phyloP scores from a whole-genome alignment of 2,888 invertebrate species.

The Iphiclides podalirius region DNA sequence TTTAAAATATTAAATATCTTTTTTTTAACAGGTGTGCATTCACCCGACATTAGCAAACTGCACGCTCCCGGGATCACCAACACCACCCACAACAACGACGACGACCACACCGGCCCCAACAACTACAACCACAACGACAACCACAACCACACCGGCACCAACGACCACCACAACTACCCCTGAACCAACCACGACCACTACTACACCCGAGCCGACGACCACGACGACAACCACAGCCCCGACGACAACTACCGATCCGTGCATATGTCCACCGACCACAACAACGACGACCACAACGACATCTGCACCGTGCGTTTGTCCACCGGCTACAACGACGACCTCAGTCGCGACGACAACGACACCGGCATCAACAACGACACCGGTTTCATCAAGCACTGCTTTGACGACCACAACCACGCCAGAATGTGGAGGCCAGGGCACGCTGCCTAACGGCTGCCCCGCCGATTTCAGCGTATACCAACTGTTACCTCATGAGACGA shows the following conservation, averaged over 20 bases:
- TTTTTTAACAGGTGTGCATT: constrained; percentile 53
- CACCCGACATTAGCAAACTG: constrained; percentile 43
- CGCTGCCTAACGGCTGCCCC: constrained; percentile 41
- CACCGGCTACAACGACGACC: constrained; percentile 20
- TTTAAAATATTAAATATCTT: too few relatives aligned
- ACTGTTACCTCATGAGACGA: constrained; percentile 40
- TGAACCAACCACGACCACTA: constrained; percentile 11
- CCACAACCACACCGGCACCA: constrained; percentile 18
- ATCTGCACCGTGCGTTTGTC: not conserved
- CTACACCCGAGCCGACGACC: constrained; percentile 25
- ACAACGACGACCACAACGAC: constrained; percentile 19
- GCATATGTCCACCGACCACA: constrained; percentile 9
- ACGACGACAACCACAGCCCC: constrained; percentile 17
- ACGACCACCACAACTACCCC: constrained; percentile 9
- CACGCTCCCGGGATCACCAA: constrained; percentile 31
- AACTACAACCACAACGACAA: constrained; percentile 21
- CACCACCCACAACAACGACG: constrained; percentile 26
- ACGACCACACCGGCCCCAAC: constrained; percentile 19
- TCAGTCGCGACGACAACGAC: constrained; percentile 18
- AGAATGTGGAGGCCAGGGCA: not conserved
- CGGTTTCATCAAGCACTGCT: constrained; percentile 4
- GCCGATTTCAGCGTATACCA: constrained; percentile 34
- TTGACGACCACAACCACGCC: constrained; percentile 12
- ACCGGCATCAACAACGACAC: constrained; percentile 14
- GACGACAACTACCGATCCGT: constrained; percentile 23